Base-by-base conservation (phyloP, 2,113 vertebrate species). In the Pampusana beccarii region DNA sequence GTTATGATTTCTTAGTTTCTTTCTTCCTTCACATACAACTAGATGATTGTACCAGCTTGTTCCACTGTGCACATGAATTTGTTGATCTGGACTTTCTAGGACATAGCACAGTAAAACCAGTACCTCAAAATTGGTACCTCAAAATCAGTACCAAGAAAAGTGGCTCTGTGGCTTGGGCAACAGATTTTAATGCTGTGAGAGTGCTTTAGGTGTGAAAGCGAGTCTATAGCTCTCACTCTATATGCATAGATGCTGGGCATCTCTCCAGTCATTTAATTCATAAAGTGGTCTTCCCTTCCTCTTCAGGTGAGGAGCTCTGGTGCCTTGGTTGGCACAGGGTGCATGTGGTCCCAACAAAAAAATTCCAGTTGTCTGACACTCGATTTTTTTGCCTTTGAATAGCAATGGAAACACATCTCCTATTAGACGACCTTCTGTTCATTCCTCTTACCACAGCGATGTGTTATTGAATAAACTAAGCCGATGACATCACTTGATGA, bases 381-480 rank as follows among this genome's bases (percentile, higher is more conserved):
- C 81, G 58, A 66, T 31, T 83, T 83, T 90, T 90, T 90, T 88
- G 46, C 46, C 67, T 93, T 92, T 54, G 31, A 89, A 84, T 60
- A 84, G 56, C 56, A 58, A 40, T 42, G 78, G 86, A 95, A 94
- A 56, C 60, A 36, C 50, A 78, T 70, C 25, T 88, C 40, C 56
- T 62, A 6, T 78, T 93, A 84, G 92, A 92, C 23, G 67, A 46
- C 28, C 56, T 93, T 54, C 77, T 64, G 42, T 88, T 73, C 50
- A 54, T 95, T 94, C 75, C 73, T 95, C 46, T 56, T 64, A 64
- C 91, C 5, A 0, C 72, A 89, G 56, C 7, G 33, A 66, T 92
- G 38, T 67, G 72, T 80, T 95, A n/a, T 64, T 92, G 83, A 92
- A 78, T 60, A 80, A 88, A 83, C 72, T 56, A 72, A 94, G 80